These are phyloP conservation scores for Oncorhynchus kisutch DNA, from an alignment of 2,113 vertebrate genomes.

Conservation along the genomic window DNA sequence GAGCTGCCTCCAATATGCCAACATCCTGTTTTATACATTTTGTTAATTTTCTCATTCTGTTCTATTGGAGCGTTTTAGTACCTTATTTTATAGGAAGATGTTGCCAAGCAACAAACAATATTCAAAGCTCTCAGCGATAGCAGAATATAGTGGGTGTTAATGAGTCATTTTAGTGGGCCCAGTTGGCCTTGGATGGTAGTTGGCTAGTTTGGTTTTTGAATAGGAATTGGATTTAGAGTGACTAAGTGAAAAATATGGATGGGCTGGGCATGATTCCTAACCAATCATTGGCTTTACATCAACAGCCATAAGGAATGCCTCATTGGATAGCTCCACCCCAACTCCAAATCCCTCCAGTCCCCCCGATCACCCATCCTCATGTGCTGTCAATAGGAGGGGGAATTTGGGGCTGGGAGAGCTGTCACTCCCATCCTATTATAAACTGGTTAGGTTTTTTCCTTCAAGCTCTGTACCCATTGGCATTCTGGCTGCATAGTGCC, in stretches of 20 bases:
- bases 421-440: constrained; percentile 16
- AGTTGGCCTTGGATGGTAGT: constrained; percentile 22
- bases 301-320: neutral
- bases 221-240: neutral
- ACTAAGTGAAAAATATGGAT: constrained; percentile 7
- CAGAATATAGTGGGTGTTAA: constrained; percentile 49
- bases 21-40: neutral
- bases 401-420: constrained; percentile 8
- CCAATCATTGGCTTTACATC: neutral
- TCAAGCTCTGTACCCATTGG: constrained; percentile 30
- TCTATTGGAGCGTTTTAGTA: neutral
- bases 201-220: constrained; percentile 16
- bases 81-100: constrained; percentile 40
- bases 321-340: constrained; percentile 2
- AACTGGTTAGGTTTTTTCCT: constrained; percentile 37
- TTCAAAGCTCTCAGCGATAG: constrained; percentile 43
- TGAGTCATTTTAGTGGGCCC: constrained; percentile 51
- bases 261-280: neutral
- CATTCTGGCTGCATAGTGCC: constrained; percentile 43
- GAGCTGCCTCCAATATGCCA: neutral
- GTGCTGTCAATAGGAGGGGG: constrained; percentile 15
- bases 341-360: constrained; percentile 18
- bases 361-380: constrained; percentile 40
- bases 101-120: constrained; percentile 67
- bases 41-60: neutral